Percentiles rank a stretch among this genome's conserved stretches.
phyloP scores from a whole-genome alignment of 2,797 vertebrate genomes.

The Xiphophorus birchmanni region DNA sequence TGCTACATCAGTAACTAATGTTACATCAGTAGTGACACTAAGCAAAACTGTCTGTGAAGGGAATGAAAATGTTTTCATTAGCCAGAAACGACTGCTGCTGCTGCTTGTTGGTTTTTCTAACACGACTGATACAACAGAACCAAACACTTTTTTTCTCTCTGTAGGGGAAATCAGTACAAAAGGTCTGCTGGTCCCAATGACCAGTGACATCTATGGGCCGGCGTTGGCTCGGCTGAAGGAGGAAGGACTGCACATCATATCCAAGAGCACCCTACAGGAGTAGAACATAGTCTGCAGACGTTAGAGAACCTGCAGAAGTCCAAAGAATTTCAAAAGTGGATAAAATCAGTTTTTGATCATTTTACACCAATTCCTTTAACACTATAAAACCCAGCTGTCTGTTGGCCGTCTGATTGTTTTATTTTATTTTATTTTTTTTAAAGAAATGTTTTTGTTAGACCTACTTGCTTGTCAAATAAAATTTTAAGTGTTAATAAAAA shows the following conservation, averaged over 20 bases:
- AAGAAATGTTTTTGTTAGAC: neutral
- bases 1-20: too few relatives aligned
- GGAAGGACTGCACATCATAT: conserved; percentile 87
- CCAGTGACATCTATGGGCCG: conserved; percentile 88
- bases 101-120: neutral
- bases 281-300: conserved; percentile 33
- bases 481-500: neutral
- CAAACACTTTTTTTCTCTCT: conserved; percentile 24
- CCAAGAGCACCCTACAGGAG: conserved; percentile 80
- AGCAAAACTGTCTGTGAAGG: neutral
- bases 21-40: neutral
- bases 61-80: neutral
- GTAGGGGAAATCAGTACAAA: conserved; percentile 90
- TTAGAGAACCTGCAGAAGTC: neutral
- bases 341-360: neutral
- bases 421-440: neutral
- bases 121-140: neutral
- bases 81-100: neutral
- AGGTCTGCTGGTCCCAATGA: conserved; percentile 90
- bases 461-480: neutral
- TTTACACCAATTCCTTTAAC: neutral
- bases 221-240: conserved; percentile 85
- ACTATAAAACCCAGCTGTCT: neutral
- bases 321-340: neutral
- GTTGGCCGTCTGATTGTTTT: neutral